Base-by-base conservation (phyloP, 1,140 invertebrate genomes). In the Drosophila ercepeae region DNA sequence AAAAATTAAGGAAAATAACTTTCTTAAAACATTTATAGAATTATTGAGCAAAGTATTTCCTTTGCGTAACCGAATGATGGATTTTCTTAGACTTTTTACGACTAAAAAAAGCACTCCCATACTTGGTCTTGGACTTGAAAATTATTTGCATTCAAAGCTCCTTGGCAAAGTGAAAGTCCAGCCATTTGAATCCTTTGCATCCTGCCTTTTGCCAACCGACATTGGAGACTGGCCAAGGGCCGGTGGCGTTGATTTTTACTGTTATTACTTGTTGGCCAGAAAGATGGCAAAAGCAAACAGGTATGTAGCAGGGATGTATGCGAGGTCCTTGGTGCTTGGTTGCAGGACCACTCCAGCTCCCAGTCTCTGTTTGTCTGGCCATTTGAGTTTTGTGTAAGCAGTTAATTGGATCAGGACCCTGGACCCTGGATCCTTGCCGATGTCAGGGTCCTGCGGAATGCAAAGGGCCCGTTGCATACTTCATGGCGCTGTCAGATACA, bases 321-420 rank as follows among this genome's bases (percentile, higher is more conserved):
- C 21, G 21, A 82, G 75, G 76, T 83, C 75, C 64, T 81, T 69
- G 58, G 64, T 60, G 57, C 13, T 21, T 11, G 23, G 8, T 7
- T 11, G 8, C 18, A 23, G 57, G 67, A 49, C 74, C 46, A 9
- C 23, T 7, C 7, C 18, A n/a, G 6, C 8, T 11, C 3, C 42
- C 58, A 5, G 16, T 36, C 44, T 63, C 58, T 75, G 44, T 77
- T 70, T 77, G 82, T 81, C 82, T 89, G 82, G 78, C 70, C 78
- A 89, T 88, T 89, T 89, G 83, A 77, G 70, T 89, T 89, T 82
- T 86, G 70, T 89, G 77, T 82, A 82, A 89, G 86, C 86, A 89
- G 79, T 84, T 89, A 89, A 89, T 89, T 89, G 86, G 86, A 89
- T 89, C 86, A 89, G 86, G 61, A 60, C 61, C 78, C 42, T 41